Conservation (phyloP, 2,113 vertebrate species). For the Dendropsophus ebraccatus region DNA sequence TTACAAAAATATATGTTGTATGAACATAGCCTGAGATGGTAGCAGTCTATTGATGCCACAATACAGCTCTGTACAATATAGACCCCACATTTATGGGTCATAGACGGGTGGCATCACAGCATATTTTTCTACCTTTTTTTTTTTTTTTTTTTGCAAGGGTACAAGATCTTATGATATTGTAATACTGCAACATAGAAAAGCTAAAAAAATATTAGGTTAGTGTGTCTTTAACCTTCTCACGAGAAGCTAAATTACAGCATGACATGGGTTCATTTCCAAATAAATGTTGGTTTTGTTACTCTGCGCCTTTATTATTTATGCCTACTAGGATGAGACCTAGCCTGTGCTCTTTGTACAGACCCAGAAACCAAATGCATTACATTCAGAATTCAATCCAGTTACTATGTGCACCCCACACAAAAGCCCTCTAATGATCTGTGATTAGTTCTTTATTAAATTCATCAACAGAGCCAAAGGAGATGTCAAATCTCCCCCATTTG, state of each 20-base stretch:
- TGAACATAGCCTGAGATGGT: not conserved
- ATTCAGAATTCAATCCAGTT: slow-evolving; percentile 77
- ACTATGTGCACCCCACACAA: slow-evolving; percentile 80
- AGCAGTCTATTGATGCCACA: not conserved
- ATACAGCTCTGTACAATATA: not conserved
- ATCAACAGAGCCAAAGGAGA: slow-evolving; percentile 93
- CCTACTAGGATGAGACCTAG: slow-evolving; percentile 12
- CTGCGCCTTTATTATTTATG: slow-evolving; percentile 41
- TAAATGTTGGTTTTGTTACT: slow-evolving; percentile 44
- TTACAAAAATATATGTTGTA: too few relatives aligned
- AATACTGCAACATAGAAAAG: not conserved
- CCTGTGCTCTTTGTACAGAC: slow-evolving; percentile 67
- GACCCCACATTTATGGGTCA: not conserved
- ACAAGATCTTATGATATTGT: not conserved
- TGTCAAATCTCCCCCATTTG: slow-evolving; percentile 92
- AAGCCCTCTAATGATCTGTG: slow-evolving; percentile 97
- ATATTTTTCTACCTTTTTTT: not conserved
- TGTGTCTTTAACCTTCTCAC: slow-evolving; percentile 7
- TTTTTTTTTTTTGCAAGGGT: not conserved
- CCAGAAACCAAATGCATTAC: slow-evolving; percentile 65
- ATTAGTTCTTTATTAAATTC: slow-evolving; percentile 99
- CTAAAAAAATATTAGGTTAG: not conserved
- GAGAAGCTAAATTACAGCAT: slow-evolving; percentile 38
- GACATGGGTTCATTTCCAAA: slow-evolving; percentile 42
- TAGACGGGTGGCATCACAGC: not conserved